phyloP scores from a whole-genome alignment of 2,888 invertebrate species.

The Ophraella communa region DNA sequence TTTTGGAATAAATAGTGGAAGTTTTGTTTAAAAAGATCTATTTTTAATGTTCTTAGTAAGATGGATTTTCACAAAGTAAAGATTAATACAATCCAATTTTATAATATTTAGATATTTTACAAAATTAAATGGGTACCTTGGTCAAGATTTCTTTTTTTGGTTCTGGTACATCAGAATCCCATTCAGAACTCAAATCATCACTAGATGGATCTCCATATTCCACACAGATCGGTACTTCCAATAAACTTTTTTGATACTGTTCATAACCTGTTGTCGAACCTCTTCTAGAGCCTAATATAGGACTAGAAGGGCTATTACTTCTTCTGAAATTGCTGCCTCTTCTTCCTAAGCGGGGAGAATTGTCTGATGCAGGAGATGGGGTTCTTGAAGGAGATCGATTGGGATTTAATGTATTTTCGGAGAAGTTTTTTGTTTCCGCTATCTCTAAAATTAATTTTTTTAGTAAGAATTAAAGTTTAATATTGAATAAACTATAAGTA shows the following conservation, averaged over 20 bases:
- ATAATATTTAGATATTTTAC: neutral
- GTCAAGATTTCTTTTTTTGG: conserved; percentile 32
- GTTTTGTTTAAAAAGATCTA: too few relatives aligned
- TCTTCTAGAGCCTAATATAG: conserved; percentile 44
- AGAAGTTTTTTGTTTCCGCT: conserved; percentile 16
- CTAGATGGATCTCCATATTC: conserved; percentile 91
- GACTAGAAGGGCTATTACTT: conserved; percentile 50
- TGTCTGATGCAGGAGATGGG: conserved; percentile 48
- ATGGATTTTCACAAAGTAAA: too few relatives aligned
- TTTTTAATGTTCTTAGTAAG: too few relatives aligned
- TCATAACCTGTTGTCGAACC: conserved; percentile 67
- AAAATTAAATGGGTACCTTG: conserved; percentile 22
- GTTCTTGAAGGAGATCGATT: conserved; percentile 48
- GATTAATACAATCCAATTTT: too few relatives aligned
- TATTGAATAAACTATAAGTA: too few relatives aligned
- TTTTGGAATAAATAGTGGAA: too few relatives aligned
- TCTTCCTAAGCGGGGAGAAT: conserved; percentile 45
- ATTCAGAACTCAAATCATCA: conserved; percentile 89
- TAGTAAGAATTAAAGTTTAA: too few relatives aligned
- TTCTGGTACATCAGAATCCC: conserved; percentile 84
- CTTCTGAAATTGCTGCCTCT: conserved; percentile 48
- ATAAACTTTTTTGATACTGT: conserved; percentile 77
- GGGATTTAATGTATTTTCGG: conserved; percentile 42
- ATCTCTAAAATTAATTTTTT: neutral
- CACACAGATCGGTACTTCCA: conserved; percentile 76